Conservation (phyloP, 2,113 vertebrate genomes). For the Globicephala melas region DNA sequence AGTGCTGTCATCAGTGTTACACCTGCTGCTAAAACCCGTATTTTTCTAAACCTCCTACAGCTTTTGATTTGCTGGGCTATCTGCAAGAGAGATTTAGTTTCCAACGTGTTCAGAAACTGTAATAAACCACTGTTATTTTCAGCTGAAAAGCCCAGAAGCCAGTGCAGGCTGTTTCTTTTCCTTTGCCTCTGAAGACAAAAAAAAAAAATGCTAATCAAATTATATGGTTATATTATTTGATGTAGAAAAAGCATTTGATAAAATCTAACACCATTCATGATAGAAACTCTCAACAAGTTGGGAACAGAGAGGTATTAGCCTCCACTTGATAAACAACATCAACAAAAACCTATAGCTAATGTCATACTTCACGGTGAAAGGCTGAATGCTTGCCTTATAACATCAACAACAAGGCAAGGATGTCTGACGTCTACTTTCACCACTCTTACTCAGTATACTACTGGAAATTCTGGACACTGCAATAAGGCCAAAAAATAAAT, state of each 20-base stretch:
- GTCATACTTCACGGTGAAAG: neutral
- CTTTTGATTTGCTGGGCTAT: constrained; percentile 37
- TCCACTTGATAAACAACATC: neutral
- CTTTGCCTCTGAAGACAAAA: neutral
- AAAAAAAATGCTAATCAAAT: neutral
- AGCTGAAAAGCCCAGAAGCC: neutral
- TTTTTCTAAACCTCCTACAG: constrained; percentile 52
- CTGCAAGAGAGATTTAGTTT: constrained; percentile 50
- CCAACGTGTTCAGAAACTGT: constrained; percentile 16
- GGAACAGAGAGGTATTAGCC: neutral
- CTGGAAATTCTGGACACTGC: neutral
- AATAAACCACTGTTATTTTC: constrained; percentile 24
- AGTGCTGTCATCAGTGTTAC: neutral
- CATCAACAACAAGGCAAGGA: neutral
- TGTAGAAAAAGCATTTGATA: neutral
- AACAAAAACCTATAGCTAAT: neutral
- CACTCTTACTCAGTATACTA: neutral
- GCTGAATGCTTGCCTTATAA: neutral
- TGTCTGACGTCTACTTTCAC: neutral
- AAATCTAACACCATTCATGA: neutral
- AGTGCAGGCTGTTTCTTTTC: neutral
- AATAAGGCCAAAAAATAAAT: neutral
- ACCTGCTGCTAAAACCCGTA: constrained; percentile 36
- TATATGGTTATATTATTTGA: neutral
- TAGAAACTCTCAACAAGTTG: neutral